Evolutionary conservation across 2,888 invertebrate genomes (phyloP).

Genomic region (Drosophila melanosoma): DNA sequence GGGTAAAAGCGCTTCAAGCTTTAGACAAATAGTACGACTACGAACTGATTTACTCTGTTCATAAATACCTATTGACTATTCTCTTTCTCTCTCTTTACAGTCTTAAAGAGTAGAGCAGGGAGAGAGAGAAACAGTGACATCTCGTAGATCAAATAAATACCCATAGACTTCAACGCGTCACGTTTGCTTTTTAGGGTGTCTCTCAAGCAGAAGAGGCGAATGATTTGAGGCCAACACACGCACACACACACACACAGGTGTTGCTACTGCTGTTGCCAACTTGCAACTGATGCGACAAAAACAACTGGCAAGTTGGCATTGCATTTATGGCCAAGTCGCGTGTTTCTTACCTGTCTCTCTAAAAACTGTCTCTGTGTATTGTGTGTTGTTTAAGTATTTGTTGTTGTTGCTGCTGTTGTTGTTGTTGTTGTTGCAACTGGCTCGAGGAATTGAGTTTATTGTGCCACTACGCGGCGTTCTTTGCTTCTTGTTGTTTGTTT

Average conservation of each 20-base stretch:
- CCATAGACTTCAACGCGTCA: constrained; percentile 32
- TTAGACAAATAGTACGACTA: neutral
- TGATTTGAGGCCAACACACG: constrained; percentile 60
- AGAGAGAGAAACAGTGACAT: neutral
- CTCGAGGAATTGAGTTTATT: constrained; percentile 75
- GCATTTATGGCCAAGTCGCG: constrained; percentile 80
- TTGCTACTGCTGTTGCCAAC: constrained; percentile 34
- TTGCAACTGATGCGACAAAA: constrained; percentile 49
- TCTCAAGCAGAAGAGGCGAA: constrained; percentile 36
- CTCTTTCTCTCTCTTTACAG: neutral
- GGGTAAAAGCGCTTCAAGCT: neutral
- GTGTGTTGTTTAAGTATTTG: constrained; percentile 11
- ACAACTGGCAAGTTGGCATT: constrained; percentile 59
- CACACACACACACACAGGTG: constrained; percentile 22
- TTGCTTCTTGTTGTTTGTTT: constrained; percentile 34
- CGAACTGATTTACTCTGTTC: neutral
- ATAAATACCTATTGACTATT: neutral
- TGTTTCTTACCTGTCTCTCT: constrained; percentile 65
- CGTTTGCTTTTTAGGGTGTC: constrained; percentile 42
- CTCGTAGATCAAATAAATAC: constrained; percentile 41
- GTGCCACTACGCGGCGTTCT: constrained; percentile 74
- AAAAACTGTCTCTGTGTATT: constrained; percentile 30
- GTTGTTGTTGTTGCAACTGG: constrained; percentile 33
- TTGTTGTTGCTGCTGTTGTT: constrained; percentile 5
- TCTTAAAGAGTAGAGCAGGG: neutral